Evolutionary conservation across 2,113 vertebrate genomes (phyloP).

Genomic region (Planiliza haematocheilus): DNA sequence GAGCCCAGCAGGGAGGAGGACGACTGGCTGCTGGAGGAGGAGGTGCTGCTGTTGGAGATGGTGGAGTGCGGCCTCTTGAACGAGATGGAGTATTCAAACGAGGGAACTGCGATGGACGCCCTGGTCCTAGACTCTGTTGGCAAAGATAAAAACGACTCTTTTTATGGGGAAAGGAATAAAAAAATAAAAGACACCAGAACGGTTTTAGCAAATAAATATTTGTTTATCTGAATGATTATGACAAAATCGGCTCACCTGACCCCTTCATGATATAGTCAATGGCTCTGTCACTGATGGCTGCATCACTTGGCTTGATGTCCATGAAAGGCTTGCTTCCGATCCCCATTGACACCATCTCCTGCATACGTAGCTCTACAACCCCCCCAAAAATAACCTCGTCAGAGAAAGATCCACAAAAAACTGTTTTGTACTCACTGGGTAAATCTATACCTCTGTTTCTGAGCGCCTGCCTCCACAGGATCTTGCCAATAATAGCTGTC

Average conservation of each 20-base stretch:
- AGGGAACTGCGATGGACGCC: conserved; percentile 78
- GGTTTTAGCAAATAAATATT: not conserved
- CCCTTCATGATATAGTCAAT: conserved; percentile 86
- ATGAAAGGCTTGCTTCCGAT: conserved; percentile 88
- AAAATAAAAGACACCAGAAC: too few species aligned
- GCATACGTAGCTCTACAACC: conserved; percentile 85
- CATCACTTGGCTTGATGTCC: conserved; percentile 87
- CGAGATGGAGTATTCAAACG: conserved; percentile 78
- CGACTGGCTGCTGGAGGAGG: conserved; percentile 87
- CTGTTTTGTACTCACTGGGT: too few species aligned
- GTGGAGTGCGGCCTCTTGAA: conserved; percentile 89
- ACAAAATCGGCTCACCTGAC: conserved; percentile 74
- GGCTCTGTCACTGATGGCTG: conserved; percentile 83
- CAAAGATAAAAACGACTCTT: conserved; percentile 2
- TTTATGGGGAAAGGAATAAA: too few species aligned
- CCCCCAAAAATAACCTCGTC: not conserved
- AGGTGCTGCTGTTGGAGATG: conserved; percentile 89
- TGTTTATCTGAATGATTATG: not conserved
- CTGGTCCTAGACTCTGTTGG: conserved; percentile 77
- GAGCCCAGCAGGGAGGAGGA: conserved; percentile 86
- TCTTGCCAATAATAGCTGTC: conserved; percentile 86
- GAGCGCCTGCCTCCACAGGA: conserved; percentile 90
- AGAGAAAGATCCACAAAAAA: not conserved
- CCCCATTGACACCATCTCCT: conserved; percentile 89
- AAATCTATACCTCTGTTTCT: conserved; percentile 84